Evolutionary conservation across 1,140 invertebrate species (phyloP).

Genomic region (Apis mellifera): DNA sequence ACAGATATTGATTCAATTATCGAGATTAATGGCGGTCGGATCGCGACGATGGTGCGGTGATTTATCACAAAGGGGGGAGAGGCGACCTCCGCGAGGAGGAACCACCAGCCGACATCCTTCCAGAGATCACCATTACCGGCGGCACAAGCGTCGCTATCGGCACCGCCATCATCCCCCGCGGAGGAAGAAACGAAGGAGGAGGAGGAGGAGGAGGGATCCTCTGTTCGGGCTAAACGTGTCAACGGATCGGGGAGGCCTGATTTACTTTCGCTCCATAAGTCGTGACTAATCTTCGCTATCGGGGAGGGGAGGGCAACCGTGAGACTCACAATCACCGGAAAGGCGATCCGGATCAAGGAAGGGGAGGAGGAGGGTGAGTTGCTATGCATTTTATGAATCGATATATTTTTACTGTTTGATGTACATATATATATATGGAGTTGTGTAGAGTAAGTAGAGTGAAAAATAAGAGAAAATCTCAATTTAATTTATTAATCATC

Average conservation of each 20-base stretch:
- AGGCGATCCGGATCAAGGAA: too few species aligned
- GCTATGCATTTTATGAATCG: too few species aligned
- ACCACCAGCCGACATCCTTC: constrained; percentile 30
- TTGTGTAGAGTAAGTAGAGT: too few species aligned
- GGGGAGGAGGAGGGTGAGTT: too few species aligned
- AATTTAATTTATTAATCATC: too few species aligned
- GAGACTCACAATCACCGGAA: too few species aligned
- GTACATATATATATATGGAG: too few species aligned
- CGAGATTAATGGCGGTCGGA: constrained; percentile 70
- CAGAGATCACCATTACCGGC: constrained; percentile 30
- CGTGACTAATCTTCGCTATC: constrained; percentile 70
- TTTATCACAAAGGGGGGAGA: constrained; percentile 54
- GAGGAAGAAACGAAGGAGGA: not conserved
- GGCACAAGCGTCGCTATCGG: constrained; percentile 38
- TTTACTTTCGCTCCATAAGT: constrained; percentile 73
- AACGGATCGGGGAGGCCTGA: constrained; percentile 62
- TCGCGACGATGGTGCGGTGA: constrained; percentile 61
- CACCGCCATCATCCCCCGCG: constrained; percentile 28
- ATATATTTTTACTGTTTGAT: too few species aligned
- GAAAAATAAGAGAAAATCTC: too few species aligned
- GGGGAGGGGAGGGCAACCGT: not conserved
- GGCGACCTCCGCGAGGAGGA: constrained; percentile 18
- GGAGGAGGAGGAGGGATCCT: constrained; percentile 21
- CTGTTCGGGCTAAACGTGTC: constrained; percentile 59
- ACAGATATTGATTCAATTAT: constrained; percentile 74